Evolutionary conservation across 2,797 vertebrate species (phyloP).

Genomic region (Mormyrus proboscirostris): DNA sequence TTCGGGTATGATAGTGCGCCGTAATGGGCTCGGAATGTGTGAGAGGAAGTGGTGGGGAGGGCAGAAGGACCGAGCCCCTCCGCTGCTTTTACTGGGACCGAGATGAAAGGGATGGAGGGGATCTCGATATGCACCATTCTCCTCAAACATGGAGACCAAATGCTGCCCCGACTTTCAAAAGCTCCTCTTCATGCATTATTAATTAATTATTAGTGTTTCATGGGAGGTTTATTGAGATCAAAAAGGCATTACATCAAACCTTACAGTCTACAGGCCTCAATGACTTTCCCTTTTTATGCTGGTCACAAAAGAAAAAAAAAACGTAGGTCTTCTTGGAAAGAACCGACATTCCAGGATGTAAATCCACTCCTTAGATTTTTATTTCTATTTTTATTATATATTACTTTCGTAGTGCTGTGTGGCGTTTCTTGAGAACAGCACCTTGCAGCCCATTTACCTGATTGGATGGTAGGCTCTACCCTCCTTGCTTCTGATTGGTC

Average conservation of each 20-base stretch:
- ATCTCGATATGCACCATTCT: slow-evolving; percentile 83
- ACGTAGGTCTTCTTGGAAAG: not conserved
- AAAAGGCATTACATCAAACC: slow-evolving; percentile 60
- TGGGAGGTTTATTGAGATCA: slow-evolving; percentile 60
- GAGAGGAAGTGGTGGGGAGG: slow-evolving; percentile 84
- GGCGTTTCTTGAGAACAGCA: slow-evolving; percentile 26
- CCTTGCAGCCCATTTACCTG: slow-evolving; percentile 72
- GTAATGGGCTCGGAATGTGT: slow-evolving; percentile 96
- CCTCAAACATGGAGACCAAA: slow-evolving; percentile 95
- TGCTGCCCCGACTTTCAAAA: slow-evolving; percentile 87
- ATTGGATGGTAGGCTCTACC: slow-evolving; percentile 76
- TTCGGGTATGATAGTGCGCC: slow-evolving; percentile 95
- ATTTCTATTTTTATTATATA: not conserved
- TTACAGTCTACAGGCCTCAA: slow-evolving; percentile 46
- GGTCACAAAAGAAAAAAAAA: slow-evolving; percentile 25
- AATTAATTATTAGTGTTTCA: slow-evolving; percentile 67
- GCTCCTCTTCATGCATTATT: slow-evolving; percentile 66
- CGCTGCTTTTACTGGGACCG: slow-evolving; percentile 90
- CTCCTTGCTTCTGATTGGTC: slow-evolving; percentile 74
- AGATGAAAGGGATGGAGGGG: slow-evolving; percentile 93
- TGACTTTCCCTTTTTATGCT: slow-evolving; percentile 20
- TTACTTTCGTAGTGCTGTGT: not conserved
- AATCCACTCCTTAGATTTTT: not conserved
- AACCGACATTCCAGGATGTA: not conserved
- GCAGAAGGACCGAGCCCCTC: slow-evolving; percentile 75